Evolutionary conservation across 2,113 vertebrate genomes (phyloP).

Genomic region (Aspidoscelis tigris): DNA sequence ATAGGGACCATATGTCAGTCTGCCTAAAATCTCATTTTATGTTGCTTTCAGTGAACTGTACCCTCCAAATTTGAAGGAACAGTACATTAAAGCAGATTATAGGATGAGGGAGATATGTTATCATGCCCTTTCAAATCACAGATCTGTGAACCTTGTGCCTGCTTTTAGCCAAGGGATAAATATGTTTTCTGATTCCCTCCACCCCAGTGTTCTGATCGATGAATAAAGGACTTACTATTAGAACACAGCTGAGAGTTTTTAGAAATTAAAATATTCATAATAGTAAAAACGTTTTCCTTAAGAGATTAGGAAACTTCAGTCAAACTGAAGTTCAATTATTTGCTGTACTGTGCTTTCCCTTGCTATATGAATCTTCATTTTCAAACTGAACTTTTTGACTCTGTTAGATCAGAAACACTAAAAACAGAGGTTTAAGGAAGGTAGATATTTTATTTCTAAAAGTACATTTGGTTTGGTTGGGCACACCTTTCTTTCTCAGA

Average conservation of each 20-base stretch:
- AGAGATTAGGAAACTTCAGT: too few species aligned
- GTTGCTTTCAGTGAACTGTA: slow-evolving; percentile 34
- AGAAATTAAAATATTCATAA: neutral
- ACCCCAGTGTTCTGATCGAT: slow-evolving; percentile 23
- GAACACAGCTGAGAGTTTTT: too few species aligned
- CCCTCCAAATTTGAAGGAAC: slow-evolving; percentile 48
- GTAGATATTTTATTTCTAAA: neutral
- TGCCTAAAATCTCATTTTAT: slow-evolving; percentile 62
- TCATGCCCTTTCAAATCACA: slow-evolving; percentile 11
- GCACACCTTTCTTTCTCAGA: neutral
- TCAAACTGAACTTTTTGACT: neutral
- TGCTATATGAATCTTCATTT: neutral
- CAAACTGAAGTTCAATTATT: too few species aligned
- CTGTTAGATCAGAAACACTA: neutral
- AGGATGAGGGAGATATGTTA: neutral
- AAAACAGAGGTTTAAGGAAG: neutral
- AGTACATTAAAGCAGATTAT: slow-evolving; percentile 42
- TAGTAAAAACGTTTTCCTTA: neutral
- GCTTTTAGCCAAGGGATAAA: slow-evolving; percentile 40
- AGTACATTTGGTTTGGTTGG: neutral
- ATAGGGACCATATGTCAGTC: slow-evolving; percentile 61
- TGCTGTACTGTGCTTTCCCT: too few species aligned
- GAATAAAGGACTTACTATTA: too few species aligned
- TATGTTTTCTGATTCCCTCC: slow-evolving; percentile 35
- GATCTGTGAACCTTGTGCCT: slow-evolving; percentile 33